Evolutionary conservation across 2,888 invertebrate species (phyloP), one percentile per base, ranked within the genome.

Genomic region (Ommatoiulus sabulosus): DNA sequence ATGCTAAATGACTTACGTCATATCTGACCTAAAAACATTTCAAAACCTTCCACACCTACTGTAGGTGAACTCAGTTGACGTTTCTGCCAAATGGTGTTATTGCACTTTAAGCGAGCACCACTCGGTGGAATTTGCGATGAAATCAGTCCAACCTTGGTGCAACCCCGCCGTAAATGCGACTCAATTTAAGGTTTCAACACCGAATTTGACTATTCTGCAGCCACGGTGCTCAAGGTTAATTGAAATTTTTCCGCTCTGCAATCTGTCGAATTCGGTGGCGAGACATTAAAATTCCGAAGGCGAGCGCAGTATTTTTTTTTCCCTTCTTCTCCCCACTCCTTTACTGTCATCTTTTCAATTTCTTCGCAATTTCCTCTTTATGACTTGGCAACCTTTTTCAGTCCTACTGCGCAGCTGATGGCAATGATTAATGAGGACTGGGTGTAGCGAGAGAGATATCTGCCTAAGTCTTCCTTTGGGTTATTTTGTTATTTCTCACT

Each of bases 321-420:
- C n/a, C n/a, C 72, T 72, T 72, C 72, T 46, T 10, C 46, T 10
- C 24, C 24, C 20, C 72, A 72, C 72, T 72, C 72, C 72, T 72
- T 72, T 72, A 72, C 72, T 72, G 72, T 72, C 72, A 72, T 72
- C 72, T 72, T 72, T 72, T 72, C 72, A 72, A 72, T 72, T 72
- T 72, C 72, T 72, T 72, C 7, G 72, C 72, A 72, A 72, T 72
- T 72, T 72, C 72, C 72, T 72, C 72, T 72, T 72, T 72, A 72
- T 72, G 72, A 72, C 72, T 72, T 72, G 72, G 72, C 72, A 72
- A 72, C 72, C 72, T 72, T 72, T 72, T 72, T 72, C 72, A 72
- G 72, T 72, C 72, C 72, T 72, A 72, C 72, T 72, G 72, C 72
- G 72, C 72, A 72, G 72, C 72, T 72, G 72, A 72, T 72, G 72